phyloP scores from a whole-genome alignment of 1,140 invertebrate genomes.

The Oncopodura yosiiana region DNA sequence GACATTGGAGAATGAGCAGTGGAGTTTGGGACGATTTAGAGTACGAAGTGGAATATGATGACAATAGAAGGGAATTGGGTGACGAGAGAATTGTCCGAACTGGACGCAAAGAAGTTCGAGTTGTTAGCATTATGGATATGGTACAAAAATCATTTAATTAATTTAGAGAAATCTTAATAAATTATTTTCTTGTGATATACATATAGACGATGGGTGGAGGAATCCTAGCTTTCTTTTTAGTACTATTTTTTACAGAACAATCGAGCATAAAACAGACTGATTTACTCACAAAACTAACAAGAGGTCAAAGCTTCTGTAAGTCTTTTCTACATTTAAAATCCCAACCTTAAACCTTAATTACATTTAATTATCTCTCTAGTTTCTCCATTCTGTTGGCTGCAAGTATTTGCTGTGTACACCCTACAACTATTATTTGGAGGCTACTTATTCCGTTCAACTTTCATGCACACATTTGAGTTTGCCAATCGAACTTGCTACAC shows the following conservation, averaged over 20 bases:
- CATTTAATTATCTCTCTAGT: background rate
- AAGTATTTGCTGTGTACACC: slow-evolving; percentile 1
- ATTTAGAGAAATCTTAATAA: background rate
- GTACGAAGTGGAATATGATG: slow-evolving; percentile 11
- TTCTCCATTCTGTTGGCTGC: slow-evolving; percentile 8
- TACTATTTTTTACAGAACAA: background rate
- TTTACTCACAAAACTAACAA: too few relatives aligned
- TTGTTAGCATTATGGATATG: background rate
- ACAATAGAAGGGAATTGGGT: background rate
- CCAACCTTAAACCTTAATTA: background rate
- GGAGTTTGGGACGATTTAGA: background rate
- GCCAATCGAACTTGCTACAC: slow-evolving; percentile 7
- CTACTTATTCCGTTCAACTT: background rate
- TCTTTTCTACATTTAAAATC: too few relatives aligned
- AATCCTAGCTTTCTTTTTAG: slow-evolving; percentile 1
- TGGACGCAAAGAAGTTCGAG: slow-evolving; percentile 4
- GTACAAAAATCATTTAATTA: background rate
- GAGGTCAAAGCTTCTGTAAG: too few relatives aligned
- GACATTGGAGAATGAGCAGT: background rate
- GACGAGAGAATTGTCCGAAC: slow-evolving; percentile 3
- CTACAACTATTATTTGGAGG: slow-evolving; percentile 5
- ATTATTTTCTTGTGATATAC: too few relatives aligned
- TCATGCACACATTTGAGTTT: background rate
- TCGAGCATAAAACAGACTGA: background rate
- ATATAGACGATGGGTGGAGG: background rate